Percentiles rank a stretch among this genome's conserved stretches.
phyloP scores from a whole-genome alignment of 53 echinoderm and acorn worm species.

The Arbacia lixula region DNA sequence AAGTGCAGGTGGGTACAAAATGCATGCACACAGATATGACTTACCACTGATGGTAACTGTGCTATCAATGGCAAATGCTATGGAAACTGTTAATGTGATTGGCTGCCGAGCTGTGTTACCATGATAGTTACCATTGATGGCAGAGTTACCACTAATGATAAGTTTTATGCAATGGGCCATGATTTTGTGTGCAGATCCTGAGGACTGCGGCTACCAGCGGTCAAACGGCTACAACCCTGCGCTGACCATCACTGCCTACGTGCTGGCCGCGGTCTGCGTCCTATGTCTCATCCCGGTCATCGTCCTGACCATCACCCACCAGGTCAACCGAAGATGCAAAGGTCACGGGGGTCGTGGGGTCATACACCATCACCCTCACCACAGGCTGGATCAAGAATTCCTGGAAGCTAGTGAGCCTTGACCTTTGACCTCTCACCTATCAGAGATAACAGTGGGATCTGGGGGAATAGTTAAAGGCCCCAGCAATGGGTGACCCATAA shows the following conservation, averaged over 20 bases:
- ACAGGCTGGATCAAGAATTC: neutral
- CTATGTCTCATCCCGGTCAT: conserved; percentile 78
- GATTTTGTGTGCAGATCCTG: conserved; percentile 69
- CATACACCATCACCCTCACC: conserved; percentile 30
- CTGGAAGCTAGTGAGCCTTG: neutral
- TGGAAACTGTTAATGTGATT: no score
- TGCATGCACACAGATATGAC: no score
- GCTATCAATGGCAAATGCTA: no score
- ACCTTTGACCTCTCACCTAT: neutral
- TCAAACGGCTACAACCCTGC: conserved; percentile 36
- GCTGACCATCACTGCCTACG: conserved; percentile 76
- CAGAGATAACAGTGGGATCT: no score
- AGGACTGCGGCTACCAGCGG: conserved; percentile 72
- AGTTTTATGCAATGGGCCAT: no score
- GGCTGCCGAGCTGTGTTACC: no score
- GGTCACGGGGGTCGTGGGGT: conserved; percentile 29
- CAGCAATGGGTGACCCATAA: no score
- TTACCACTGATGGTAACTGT: no score
- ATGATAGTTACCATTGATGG: no score
- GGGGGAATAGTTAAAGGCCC: neutral
- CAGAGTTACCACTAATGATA: no score
- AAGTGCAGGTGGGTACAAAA: no score
- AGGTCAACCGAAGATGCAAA: conserved; percentile 39
- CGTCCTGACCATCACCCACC: conserved; percentile 45
- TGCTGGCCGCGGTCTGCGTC: conserved; percentile 77